These are phyloP conservation scores for Parasteatoda tepidariorum DNA, from an alignment of 1,140 invertebrate species.

Conservation along the genomic window DNA sequence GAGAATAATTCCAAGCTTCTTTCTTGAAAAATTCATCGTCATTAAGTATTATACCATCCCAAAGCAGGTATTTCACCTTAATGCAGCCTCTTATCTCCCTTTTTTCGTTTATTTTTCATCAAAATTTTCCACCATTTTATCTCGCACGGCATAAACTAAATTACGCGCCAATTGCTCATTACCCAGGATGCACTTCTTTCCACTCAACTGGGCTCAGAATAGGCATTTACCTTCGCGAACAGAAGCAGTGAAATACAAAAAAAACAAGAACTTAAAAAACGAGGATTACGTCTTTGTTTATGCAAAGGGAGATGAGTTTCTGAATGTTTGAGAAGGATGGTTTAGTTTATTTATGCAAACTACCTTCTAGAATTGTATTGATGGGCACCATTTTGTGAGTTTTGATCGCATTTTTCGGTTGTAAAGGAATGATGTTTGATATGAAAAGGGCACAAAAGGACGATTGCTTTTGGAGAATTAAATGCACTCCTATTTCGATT, in stretches of 20 bases:
- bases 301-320: not conserved
- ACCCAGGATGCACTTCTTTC: constrained; percentile 1
- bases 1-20: no score
- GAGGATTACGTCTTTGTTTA: not conserved
- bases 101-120: not conserved
- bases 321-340: no score
- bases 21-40: no score
- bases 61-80: no score
- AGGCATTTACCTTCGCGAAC: not conserved
- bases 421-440: not conserved
- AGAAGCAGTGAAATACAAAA: not conserved
- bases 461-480: not conserved
- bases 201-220: not conserved
- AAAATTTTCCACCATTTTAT: not conserved
- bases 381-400: not conserved
- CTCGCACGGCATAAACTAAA: constrained; percentile 27
- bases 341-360: not conserved
- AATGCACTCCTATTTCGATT: not conserved
- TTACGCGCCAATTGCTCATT: constrained; percentile 44
- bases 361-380: not conserved
- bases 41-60: no score
- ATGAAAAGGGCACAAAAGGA: not conserved
- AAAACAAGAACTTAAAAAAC: no score
- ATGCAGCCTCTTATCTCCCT: not conserved
- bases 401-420: not conserved